Conservation (phyloP, 2,797 vertebrate species). For the Cheirogaleus major region DNA sequence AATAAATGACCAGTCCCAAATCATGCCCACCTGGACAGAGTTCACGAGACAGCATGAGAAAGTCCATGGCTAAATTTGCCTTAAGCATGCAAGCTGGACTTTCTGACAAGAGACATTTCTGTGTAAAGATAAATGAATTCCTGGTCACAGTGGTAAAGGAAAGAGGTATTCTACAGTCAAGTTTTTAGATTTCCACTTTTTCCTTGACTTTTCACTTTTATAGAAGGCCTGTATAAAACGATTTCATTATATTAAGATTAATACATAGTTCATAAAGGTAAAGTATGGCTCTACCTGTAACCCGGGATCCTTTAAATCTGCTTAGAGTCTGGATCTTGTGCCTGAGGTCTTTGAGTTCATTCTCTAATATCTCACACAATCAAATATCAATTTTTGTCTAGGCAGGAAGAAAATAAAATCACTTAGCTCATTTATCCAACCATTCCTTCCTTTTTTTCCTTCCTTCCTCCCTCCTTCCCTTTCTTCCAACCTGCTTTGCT, state of each 20-base stretch:
- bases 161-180: not conserved
- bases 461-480: not conserved
- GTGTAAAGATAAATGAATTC: not conserved
- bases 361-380: not conserved
- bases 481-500: not conserved
- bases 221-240: not conserved
- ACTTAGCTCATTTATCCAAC: not conserved
- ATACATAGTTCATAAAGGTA: not conserved
- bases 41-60: not conserved
- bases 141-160: not conserved
- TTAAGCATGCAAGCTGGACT: not conserved
- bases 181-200: not conserved
- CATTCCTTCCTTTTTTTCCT: not conserved
- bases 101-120: constrained; percentile 13
- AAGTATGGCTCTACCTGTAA: not conserved
- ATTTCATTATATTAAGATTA: not conserved
- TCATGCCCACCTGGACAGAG: not conserved
- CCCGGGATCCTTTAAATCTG: not conserved
- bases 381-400: not conserved
- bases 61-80: not conserved
- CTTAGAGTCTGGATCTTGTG: not conserved
- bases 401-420: not conserved
- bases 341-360: not conserved
- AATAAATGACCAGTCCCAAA: not conserved
- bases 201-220: not conserved